Evolutionary conservation across 2,797 vertebrate genomes (phyloP).

Genomic region (Gymnoscopelus braueri): DNA sequence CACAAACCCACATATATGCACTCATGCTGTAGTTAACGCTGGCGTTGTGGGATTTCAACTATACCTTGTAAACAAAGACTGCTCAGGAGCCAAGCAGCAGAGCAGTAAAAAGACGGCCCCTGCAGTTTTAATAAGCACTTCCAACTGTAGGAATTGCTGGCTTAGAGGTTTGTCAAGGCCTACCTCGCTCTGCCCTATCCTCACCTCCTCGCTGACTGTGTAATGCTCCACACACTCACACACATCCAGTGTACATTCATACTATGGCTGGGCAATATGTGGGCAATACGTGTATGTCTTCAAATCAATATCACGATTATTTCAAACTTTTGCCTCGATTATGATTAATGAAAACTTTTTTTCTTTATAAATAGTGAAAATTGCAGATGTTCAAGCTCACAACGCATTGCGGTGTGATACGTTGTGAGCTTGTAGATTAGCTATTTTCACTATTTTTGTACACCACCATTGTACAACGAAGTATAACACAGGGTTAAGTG

Average conservation of each 20-base stretch:
- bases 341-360: no score
- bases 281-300: no score
- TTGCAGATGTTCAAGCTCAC: no score
- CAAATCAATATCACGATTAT: no score
- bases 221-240: conserved; percentile 3
- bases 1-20: not conserved
- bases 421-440: no score
- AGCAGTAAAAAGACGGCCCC: conserved; percentile 43
- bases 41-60: conserved; percentile 30
- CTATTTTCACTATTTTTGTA: no score
- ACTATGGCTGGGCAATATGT: not conserved
- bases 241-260: not conserved
- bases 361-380: no score
- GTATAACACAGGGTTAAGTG: no score
- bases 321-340: no score
- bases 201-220: not conserved
- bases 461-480: no score
- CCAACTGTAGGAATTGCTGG: conserved; percentile 59
- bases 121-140: conserved; percentile 64
- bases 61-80: conserved; percentile 50
- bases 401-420: no score
- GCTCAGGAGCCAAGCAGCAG: conserved; percentile 32
- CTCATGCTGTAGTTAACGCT: conserved; percentile 18
- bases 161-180: conserved; percentile 26
- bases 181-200: conserved; percentile 11